These are phyloP conservation scores for Oreochromis spilurus DNA, from an alignment of 2,113 vertebrate genomes.

Conservation along the genomic window DNA sequence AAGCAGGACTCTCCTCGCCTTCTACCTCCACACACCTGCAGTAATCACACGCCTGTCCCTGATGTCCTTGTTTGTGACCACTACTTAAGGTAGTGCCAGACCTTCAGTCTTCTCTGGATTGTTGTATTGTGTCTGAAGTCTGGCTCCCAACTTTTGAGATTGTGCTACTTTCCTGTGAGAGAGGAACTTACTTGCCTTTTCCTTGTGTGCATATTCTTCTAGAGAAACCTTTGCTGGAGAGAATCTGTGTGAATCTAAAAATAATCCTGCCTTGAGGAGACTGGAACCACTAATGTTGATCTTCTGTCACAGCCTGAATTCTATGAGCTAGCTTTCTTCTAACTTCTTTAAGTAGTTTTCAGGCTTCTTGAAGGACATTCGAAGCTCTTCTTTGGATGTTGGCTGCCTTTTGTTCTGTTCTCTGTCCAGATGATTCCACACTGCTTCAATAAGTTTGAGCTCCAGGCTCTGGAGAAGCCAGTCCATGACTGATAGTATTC, in stretches of 20 bases:
- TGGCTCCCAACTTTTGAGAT: too few species aligned
- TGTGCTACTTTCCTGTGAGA: too few species aligned
- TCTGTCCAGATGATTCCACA: background rate
- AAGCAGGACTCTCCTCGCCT: background rate
- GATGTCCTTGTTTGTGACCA: background rate
- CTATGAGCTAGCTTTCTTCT: too few species aligned
- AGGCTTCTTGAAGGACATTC: background rate
- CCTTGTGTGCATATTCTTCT: too few species aligned
- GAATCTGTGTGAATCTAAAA: too few species aligned
- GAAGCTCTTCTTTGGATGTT: background rate
- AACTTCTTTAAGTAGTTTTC: too few species aligned
- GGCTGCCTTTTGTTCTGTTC: background rate
- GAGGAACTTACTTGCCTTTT: too few species aligned
- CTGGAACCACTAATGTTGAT: too few species aligned
- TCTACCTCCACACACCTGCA: background rate
- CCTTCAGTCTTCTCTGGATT: background rate
- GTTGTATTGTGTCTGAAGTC: background rate
- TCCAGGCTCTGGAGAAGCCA: background rate
- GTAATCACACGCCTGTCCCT: background rate
- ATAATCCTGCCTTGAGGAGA: too few species aligned
- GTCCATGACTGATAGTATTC: background rate
- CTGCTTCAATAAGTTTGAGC: background rate
- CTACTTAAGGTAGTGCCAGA: background rate
- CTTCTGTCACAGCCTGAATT: too few species aligned
- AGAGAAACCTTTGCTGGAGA: too few species aligned